These are phyloP conservation scores for Kradibia gibbosae DNA, from an alignment of 1,140 invertebrate genomes.

Conservation along the genomic window DNA sequence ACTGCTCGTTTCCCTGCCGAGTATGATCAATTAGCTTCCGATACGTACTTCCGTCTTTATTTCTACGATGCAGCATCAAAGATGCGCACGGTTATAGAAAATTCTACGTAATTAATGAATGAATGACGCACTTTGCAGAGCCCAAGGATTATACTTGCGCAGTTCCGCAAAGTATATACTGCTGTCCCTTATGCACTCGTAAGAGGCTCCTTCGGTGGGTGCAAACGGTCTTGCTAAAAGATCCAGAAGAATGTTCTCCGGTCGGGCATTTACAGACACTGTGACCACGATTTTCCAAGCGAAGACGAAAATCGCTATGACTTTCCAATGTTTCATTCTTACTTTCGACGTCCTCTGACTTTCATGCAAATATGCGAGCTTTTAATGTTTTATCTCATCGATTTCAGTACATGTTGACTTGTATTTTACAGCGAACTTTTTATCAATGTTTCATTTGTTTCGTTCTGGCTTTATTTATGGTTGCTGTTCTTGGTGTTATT, in stretches of 20 bases:
- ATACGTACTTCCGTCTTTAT: too few species aligned
- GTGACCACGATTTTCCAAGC: neutral
- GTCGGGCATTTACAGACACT: slow-evolving; percentile 29
- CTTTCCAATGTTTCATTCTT: neutral
- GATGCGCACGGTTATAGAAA: too few species aligned
- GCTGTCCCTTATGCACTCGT: slow-evolving; percentile 54
- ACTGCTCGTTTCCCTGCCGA: too few species aligned
- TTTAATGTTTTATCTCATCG: neutral
- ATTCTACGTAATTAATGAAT: slow-evolving; percentile 32
- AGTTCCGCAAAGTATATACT: slow-evolving; percentile 56
- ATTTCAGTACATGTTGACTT: neutral
- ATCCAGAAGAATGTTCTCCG: slow-evolving; percentile 54
- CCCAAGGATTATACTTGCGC: slow-evolving; percentile 58
- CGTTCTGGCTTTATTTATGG: too few species aligned
- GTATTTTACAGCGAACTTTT: neutral
- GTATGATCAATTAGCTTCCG: too few species aligned
- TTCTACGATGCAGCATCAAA: too few species aligned
- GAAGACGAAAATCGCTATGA: neutral
- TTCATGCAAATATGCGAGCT: neutral
- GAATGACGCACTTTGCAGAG: slow-evolving; percentile 60
- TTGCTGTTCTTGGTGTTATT: too few species aligned
- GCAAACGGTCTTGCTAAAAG: slow-evolving; percentile 56
- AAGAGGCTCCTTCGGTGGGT: slow-evolving; percentile 52
- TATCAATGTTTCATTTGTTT: neutral
- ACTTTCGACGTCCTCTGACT: neutral